Percentiles rank a stretch among this genome's conserved stretches.
Evolutionary conservation across 2,888 invertebrate genomes (phyloP).

Genomic region (Carterocephalus palaemon): DNA sequence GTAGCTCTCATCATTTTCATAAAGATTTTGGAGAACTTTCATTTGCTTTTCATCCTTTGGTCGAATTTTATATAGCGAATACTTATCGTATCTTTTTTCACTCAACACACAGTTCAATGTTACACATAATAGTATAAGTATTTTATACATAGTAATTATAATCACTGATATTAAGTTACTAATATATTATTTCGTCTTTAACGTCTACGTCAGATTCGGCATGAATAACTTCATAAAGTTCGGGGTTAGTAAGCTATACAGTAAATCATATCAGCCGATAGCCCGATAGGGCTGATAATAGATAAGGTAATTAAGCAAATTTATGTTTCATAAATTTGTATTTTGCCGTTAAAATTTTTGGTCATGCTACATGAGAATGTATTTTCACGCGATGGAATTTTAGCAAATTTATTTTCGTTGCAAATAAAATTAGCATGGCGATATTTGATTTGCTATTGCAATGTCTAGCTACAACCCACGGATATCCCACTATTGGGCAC

Average conservation of each 20-base stretch:
- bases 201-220: not conserved
- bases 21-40: conserved; percentile 63
- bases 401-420: conserved; percentile 1
- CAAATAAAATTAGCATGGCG: conserved; percentile 1
- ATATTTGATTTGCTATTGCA: not conserved
- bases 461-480: no score
- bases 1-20: conserved; percentile 54
- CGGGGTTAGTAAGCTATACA: conserved; percentile 13
- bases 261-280: conserved; percentile 13
- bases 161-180: no score
- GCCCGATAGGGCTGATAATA: conserved; percentile 13
- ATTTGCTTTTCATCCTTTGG: conserved; percentile 72
- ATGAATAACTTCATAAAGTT: conserved; percentile 6
- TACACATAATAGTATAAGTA: conserved; percentile 24
- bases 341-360: conserved; percentile 17
- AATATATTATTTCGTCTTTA: conserved; percentile 2
- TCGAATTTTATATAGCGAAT: conserved; percentile 74
- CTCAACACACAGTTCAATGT: conserved; percentile 27
- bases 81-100: conserved; percentile 58
- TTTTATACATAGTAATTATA: conserved; percentile 1
- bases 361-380: conserved; percentile 7
- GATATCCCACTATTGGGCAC: no score
- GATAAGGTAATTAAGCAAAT: conserved; percentile 23
- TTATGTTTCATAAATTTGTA: conserved; percentile 19
- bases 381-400: conserved; percentile 11